Evolutionary conservation across 2,888 invertebrate species (phyloP), one percentile per base, ranked within the genome.

Genomic region (Phasia obesa): DNA sequence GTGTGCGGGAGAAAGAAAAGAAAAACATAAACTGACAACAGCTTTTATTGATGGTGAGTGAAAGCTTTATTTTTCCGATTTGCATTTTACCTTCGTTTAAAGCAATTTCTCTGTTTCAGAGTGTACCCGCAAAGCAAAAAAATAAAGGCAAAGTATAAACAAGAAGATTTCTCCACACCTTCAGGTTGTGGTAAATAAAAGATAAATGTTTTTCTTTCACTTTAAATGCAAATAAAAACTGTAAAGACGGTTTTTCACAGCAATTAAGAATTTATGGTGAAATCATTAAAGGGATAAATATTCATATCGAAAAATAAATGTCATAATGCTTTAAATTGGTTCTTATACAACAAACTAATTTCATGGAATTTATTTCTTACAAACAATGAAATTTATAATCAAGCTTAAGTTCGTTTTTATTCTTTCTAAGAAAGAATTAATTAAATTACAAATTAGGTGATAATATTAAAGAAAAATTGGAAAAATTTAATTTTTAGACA

Each of bases 11-110:
- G 5, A 59, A 23, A 42, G 15, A 11, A 42, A n/a, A 2, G 4
- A 31, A 19, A 60, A 59, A 42, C 23, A 73, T 51, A 65, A 78
- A 70, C 21, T 73, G 71, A 71, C 71, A 67, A 44, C 78, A 73
- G 65, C 42, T 79, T 79, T 79, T 51, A 73, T 79, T 79, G 65
- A 73, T 65, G 59, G 51, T 53, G 53, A 60, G 51, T 67, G 65
- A 71, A 60, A 44, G 78, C 57, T 25, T 55, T 78, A 71, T 71
- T 44, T 57, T 71, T 64, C 59, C 31, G 51, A 60, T 71, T 65
- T 27, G n/a, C 31, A 47, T 71, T 71, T 71, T 21, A 59, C 23
- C 47, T 49, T 23, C 6, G 4, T 57, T 49, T 21, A 13, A 49
- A 59, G n/a, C 31, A 47, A 60, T 42, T 25, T 64, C 11, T 62